phyloP scores from a whole-genome alignment of 2,113 vertebrate species.

The Merops nubicus region DNA sequence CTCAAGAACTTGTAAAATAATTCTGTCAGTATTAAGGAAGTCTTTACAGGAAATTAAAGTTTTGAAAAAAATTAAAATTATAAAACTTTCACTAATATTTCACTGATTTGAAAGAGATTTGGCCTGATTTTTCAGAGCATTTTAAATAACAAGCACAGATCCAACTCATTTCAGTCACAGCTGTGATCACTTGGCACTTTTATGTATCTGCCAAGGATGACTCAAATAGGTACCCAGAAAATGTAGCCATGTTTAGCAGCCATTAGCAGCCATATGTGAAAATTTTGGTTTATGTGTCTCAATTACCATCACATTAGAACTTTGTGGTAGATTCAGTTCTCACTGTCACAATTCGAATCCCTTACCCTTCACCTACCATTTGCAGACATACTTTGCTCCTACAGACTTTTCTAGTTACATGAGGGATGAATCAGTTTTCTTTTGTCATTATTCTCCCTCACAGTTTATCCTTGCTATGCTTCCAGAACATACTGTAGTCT shows the following conservation, averaged over 20 bases:
- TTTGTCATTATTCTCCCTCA: neutral
- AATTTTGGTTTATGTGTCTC: conserved; percentile 34
- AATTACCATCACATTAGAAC: conserved; percentile 40
- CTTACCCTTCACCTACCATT: neutral
- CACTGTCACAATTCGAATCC: neutral
- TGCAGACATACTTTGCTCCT: neutral
- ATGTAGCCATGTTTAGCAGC: conserved; percentile 55
- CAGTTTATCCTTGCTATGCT: neutral
- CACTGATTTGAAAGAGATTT: neutral
- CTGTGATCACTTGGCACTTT: conserved; percentile 58
- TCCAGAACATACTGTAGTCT: neutral
- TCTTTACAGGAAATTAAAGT: neutral
- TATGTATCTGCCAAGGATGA: conserved; percentile 50
- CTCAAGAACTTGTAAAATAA: neutral
- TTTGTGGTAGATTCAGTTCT: conserved; percentile 27
- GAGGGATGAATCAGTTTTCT: conserved; percentile 1
- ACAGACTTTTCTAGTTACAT: neutral
- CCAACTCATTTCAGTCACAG: conserved; percentile 54
- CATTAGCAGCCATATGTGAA: conserved; percentile 57
- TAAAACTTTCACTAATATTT: neutral
- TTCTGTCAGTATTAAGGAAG: neutral
- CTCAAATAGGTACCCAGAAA: conserved; percentile 60
- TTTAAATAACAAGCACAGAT: conserved; percentile 47
- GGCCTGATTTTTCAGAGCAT: neutral
- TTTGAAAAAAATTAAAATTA: neutral